Percentiles rank a stretch among this genome's conserved stretches.
These are phyloP conservation scores for Dromococcyx pavoninus DNA, from an alignment of 2,797 vertebrate species.

Conservation along the genomic window DNA sequence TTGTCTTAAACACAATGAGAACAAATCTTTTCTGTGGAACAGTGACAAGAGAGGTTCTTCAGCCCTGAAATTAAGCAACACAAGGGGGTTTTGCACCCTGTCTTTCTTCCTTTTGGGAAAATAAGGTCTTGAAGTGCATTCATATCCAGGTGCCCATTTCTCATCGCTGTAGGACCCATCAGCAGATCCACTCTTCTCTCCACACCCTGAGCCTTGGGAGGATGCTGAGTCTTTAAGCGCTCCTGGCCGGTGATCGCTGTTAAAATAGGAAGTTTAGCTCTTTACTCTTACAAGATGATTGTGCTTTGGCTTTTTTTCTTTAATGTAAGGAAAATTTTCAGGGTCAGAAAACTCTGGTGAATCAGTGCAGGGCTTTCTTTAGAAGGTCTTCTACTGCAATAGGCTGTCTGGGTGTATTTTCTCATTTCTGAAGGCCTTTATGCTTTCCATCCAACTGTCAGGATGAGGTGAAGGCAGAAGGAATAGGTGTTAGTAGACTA, in stretches of 20 bases:
- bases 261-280: not conserved
- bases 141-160: not conserved
- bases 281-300: not conserved
- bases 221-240: not conserved
- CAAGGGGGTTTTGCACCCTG: not conserved
- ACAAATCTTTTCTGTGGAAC: constrained; percentile 34
- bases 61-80: not conserved
- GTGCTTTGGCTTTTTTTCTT: not conserved
- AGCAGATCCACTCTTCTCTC: not conserved
- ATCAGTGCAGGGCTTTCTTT: not conserved
- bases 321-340: not conserved
- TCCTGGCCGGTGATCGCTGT: not conserved
- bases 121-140: not conserved
- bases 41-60: constrained; percentile 46
- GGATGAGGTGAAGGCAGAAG: not conserved
- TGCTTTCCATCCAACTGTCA: not conserved
- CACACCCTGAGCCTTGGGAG: not conserved
- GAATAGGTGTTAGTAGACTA: not conserved
- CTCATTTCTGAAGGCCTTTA: not conserved
- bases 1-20: constrained; percentile 21
- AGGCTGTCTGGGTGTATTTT: not conserved
- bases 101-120: not conserved
- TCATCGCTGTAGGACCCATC: not conserved
- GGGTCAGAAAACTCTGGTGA: not conserved
- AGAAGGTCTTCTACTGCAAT: not conserved